Base-by-base conservation (phyloP, 1,140 invertebrate species). In the Aporrectodea caliginosa region DNA sequence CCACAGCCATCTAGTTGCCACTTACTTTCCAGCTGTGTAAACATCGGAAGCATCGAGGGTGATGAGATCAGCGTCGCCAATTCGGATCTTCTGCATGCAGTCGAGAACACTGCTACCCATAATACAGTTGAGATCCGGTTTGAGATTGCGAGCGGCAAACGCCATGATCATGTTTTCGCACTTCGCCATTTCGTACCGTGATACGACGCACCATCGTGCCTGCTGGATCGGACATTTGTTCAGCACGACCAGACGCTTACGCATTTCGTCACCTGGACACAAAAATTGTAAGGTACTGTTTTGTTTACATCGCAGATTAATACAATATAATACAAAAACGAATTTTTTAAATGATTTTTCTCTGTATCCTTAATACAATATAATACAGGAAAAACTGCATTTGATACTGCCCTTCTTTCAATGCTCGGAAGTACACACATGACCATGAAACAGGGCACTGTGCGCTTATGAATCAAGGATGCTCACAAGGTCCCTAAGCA, bases 141-240 rank as follows among this genome's bases (percentile, higher is more conserved):
- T 94, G 16, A 99, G 88, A 94, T 90, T 85, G 94, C 94, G 27
- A 93, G 95, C 89, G 93, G 94, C 78, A 95, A 89, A 88, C 81
- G 90, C 86, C 89, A 96, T 94, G 90, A 92, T 94, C 96, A 99
- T 98, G 88, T 94, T 94, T 35, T 94, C 88, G 87, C 97, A 99
- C 89, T 99, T 99, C 33, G 93, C 92, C 88, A 94, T 91, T 89
- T 98, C 97, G 0, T 92, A 90, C 73, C 94, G 92, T 0, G 96
- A 98, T 0, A 95, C 96, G 6, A 98, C 93, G 87, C 97, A 98
- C 2, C 86, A 87, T 69, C 86, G 81, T 6, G 84, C 84, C 0
- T 82, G 81, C 6, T 81, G 69, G 1, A 88, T 73, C 2, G 87
- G 87, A 80, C 88, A 89, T 27, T 74, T 72, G 72, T 86, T 86